These are phyloP conservation scores for Salvelinus sp. DNA, from an alignment of 2,113 vertebrate genomes.

Conservation along the genomic window DNA sequence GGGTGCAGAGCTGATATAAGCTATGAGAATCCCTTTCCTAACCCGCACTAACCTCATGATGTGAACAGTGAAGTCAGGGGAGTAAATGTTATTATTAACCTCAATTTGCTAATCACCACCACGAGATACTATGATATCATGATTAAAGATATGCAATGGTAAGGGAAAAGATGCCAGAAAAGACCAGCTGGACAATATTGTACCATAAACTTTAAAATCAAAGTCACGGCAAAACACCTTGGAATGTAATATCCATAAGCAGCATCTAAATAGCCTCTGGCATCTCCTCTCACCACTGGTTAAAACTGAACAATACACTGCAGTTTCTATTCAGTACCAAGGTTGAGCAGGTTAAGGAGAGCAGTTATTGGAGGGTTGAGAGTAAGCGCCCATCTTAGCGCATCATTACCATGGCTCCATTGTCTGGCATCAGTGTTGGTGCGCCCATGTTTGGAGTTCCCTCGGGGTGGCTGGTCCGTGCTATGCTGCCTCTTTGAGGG, in stretches of 20 bases:
- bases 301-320: background rate
- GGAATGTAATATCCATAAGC: background rate
- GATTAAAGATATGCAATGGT: background rate
- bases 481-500: no score
- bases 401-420: slow-evolving; percentile 97
- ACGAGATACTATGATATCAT: background rate
- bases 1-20: slow-evolving; percentile 39
- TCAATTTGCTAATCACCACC: background rate
- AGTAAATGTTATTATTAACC: background rate
- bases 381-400: slow-evolving; percentile 19
- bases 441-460: slow-evolving; percentile 90
- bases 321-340: background rate
- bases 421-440: slow-evolving; percentile 89
- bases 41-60: background rate
- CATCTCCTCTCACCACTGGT: slow-evolving; percentile 2
- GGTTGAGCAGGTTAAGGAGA: background rate
- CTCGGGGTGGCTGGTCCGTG: no score
- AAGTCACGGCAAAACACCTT: background rate
- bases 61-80: background rate
- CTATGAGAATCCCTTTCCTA: background rate
- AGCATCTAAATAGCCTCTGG: background rate
- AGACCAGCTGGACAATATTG: background rate
- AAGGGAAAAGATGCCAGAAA: background rate
- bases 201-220: no score
- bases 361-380: background rate